Evolutionary conservation across 2,888 invertebrate genomes (phyloP), one percentile per base, ranked within the genome.

Genomic region (Deilephila elpenor): DNA sequence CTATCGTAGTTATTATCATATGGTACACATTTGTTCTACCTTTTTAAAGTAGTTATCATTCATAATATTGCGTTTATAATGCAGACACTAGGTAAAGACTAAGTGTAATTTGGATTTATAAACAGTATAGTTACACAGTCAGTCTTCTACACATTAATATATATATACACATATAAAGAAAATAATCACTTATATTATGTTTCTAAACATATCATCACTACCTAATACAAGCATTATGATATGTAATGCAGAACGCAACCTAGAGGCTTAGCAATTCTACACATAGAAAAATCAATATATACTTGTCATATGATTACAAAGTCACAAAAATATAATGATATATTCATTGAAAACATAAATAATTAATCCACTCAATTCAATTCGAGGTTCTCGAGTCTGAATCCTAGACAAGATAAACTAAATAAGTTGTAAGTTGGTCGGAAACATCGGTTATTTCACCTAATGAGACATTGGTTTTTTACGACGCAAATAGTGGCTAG

Each of bases 91-190:
- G 25, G 19, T 34, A 34, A 67, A 51, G 51, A 67, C 67, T 67
- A 51, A 20, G 25, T 67, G 51, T 67, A 67, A 44, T 67, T 51
- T 67, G 44, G 67, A 67, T 59, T 72, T 29, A 64, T 34, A 62
- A 61, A 14, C 32, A 72, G 34, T 53, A 34, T 61, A 51, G n/a
- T 61, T 29, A 61, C n/a, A 60, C 51, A 71, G 32, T 71, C 61
- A 62, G 62, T 72, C 32, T 53, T 53, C 72, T 64, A 64, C 61
- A 25, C 14, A 62, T 53, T 56, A 72, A 19, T 59, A 72, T 62
- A 72, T 8, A 56, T 17, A 71, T 20, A 37, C 7, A 25, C 25
- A 25, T 1, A 19, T 53, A 20, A 32, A n/a, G 56, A n/a, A 56
- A 56, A 70, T 56, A 71, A n/a, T 56, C 20, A 59, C 34, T 34